Conservation (phyloP, 2,797 vertebrate species). For the Simalia tracyae region DNA sequence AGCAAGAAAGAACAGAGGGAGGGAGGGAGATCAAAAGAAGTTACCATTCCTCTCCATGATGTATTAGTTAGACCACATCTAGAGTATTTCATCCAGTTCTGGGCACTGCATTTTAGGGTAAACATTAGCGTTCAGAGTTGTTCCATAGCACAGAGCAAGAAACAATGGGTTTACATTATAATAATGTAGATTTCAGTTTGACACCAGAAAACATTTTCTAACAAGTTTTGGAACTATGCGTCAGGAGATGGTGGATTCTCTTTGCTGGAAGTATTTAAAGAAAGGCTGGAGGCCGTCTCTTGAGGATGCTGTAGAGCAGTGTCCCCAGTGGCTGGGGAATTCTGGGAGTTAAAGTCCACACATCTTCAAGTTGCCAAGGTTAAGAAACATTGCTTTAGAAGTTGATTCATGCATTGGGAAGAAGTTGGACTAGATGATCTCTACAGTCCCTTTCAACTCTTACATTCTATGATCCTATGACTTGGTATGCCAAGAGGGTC, state of each 20-base stretch:
- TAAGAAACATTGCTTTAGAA: neutral
- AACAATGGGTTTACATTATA: neutral
- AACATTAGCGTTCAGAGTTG: neutral
- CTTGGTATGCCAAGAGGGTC: neutral
- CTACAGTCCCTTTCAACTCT: neutral
- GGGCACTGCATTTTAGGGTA: too few relatives aligned
- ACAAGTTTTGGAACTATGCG: neutral
- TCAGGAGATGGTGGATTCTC: neutral
- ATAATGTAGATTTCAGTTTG: neutral
- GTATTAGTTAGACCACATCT: too few relatives aligned
- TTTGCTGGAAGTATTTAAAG: neutral
- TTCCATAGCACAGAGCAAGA: neutral
- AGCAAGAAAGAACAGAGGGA: too few relatives aligned
- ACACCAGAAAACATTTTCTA: neutral
- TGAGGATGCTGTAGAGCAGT: neutral
- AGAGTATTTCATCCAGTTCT: too few relatives aligned
- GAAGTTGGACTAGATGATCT: neutral
- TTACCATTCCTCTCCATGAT: too few relatives aligned
- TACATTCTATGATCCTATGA: neutral
- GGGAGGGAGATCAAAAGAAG: too few relatives aligned
- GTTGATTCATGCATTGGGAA: neutral
- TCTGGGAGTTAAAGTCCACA: too few relatives aligned
- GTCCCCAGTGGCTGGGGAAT: too few relatives aligned
- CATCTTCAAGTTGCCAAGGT: too few relatives aligned
- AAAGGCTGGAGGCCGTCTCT: neutral